Evolutionary conservation across 1,140 invertebrate species (phyloP), one percentile per base, ranked within the genome.

Genomic region (Adelges cooleyi): DNA sequence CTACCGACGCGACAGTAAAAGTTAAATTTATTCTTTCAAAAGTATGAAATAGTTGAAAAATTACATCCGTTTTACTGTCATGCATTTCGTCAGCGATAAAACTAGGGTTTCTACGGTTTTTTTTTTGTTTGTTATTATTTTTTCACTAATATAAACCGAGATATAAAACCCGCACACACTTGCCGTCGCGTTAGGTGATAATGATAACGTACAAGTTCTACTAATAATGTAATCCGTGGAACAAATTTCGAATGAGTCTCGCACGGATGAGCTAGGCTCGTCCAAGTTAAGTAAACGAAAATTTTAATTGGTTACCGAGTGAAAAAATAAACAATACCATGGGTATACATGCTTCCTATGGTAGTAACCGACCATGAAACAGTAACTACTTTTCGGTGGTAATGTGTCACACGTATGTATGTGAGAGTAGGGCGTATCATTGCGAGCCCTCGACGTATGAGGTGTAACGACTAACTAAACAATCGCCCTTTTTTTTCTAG

Each of bases 401-500:
- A 44, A 33, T n/a, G 54, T 59, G 54, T 44, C 36, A 59, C 54
- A 59, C 40, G 51, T 53, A n/a, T 1, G 2, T 17, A 62, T 42
- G 54, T 48, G 27, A 62, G 25, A 48, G 56, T 33, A 11, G 29
- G 44, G 17, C 56, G 56, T 62, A 62, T 62, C 56, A 62, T 62
- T 62, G 27, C 29, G 11, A 11, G 11, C 29, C 29, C 29, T 33
- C 29, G 5, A 11, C 11, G 29, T 33, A 11, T 33, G 29, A 33
- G 29, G 29, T 33, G 29, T 33, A 33, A 33, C 29, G 29, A 33
- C 36, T 38, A 44, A 20, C 25, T 8, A 42, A 44, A 62, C 56
- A 29, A 33, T 48, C 17, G 42, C 56, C 42, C 23, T 46, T 62
- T 59, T 3, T 59, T 59, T 15, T 62, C 22, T 13, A 48, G 11